Percentiles rank a stretch among this genome's conserved stretches.
phyloP scores from a whole-genome alignment of 2,888 invertebrate genomes.

The Ophioninae sp. region DNA sequence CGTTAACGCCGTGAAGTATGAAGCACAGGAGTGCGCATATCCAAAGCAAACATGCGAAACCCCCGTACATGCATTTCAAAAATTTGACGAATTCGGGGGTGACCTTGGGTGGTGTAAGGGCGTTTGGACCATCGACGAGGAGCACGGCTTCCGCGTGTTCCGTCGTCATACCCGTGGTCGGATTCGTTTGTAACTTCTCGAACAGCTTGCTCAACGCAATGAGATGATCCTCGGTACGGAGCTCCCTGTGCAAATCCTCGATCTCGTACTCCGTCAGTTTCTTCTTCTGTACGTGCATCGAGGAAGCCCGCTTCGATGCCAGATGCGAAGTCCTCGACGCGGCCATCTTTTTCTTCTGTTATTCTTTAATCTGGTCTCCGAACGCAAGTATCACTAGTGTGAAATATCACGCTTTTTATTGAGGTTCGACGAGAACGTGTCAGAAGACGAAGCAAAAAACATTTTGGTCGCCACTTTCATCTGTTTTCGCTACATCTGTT shows the following conservation, averaged over 20 bases:
- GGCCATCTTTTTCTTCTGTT: conserved; percentile 46
- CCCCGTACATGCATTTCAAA: conserved; percentile 85
- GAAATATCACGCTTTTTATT: not conserved
- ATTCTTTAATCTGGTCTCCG: not conserved
- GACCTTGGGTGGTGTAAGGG: conserved; percentile 88
- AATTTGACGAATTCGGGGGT: conserved; percentile 88
- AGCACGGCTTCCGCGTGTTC: conserved; percentile 83
- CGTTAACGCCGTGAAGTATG: conserved; percentile 82
- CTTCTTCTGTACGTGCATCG: conserved; percentile 65
- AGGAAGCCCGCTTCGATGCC: conserved; percentile 51
- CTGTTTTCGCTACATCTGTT: not conserved
- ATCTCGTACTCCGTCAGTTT: conserved; percentile 74
- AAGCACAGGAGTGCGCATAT: conserved; percentile 88
- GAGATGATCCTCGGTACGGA: conserved; percentile 75
- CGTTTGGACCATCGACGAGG: conserved; percentile 86
- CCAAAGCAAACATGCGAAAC: conserved; percentile 92
- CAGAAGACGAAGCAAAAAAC: not conserved
- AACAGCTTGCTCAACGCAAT: conserved; percentile 73
- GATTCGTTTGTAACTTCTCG: conserved; percentile 72
- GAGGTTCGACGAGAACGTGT: not conserved
- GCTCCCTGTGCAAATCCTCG: conserved; percentile 74
- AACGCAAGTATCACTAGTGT: not conserved
- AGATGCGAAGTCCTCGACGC: conserved; percentile 48
- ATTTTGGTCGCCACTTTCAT: not conserved
- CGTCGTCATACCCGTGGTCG: conserved; percentile 83